phyloP scores from a whole-genome alignment of 2,888 invertebrate genomes.

The Rhopalosiphum nymphaeae region DNA sequence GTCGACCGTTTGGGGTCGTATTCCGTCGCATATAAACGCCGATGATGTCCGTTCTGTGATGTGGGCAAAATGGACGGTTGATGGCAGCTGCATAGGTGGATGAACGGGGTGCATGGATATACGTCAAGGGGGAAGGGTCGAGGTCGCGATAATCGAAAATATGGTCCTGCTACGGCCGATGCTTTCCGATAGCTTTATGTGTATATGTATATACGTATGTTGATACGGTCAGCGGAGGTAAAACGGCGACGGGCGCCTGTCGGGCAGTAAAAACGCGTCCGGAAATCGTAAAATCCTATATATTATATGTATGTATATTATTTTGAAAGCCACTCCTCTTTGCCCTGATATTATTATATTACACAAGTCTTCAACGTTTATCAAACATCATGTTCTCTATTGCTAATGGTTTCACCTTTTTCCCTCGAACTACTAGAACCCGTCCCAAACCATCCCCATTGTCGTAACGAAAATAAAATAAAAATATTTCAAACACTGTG shows the following conservation, averaged over 20 bases:
- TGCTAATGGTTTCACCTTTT: constrained; percentile 14
- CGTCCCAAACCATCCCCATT: neutral
- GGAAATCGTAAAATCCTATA: constrained; percentile 47
- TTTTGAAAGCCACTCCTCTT: neutral
- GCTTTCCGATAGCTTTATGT: neutral
- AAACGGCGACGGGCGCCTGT: constrained; percentile 40
- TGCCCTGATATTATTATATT: neutral
- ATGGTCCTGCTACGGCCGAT: constrained; percentile 29
- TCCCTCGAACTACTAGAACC: neutral
- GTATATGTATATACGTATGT: neutral
- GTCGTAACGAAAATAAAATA: neutral
- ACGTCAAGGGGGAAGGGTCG: neutral
- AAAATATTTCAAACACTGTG: neutral
- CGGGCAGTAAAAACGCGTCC: constrained; percentile 41
- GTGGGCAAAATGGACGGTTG: constrained; percentile 40
- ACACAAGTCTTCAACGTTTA: constrained; percentile 15
- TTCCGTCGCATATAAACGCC: constrained; percentile 49
- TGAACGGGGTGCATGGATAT: neutral
- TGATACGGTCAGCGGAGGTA: neutral
- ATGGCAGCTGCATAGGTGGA: neutral
- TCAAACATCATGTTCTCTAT: constrained; percentile 9
- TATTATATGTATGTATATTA: neutral
- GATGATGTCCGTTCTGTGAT: constrained; percentile 34
- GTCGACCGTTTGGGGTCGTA: neutral
- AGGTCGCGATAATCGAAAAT: constrained; percentile 59